A percentile compares a stretch with the other conserved stretches of the same genome.
Evolutionary conservation across 1,140 invertebrate genomes (phyloP).

Genomic region (Eueides isabella): DNA sequence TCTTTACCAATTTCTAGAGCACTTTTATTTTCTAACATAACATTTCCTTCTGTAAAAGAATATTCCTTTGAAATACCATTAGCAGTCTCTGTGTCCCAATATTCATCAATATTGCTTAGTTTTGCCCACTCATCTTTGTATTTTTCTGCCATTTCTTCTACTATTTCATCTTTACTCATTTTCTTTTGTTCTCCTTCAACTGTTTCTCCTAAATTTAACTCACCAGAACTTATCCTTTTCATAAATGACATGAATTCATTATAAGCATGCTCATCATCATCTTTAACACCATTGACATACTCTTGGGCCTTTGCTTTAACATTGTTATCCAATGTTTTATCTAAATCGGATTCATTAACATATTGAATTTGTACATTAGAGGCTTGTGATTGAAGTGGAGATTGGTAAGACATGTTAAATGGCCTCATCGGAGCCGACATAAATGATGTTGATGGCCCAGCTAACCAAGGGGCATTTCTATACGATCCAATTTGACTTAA

Average conservation of each 20-base stretch:
- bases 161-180: constrained; percentile 71
- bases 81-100: constrained; percentile 66
- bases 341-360: constrained; percentile 63
- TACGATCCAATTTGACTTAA: constrained; percentile 46
- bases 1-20: constrained; percentile 93
- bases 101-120: constrained; percentile 72
- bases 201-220: constrained; percentile 76
- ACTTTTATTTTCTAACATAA: constrained; percentile 91
- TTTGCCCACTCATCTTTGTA: constrained; percentile 80
- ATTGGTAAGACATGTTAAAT: constrained; percentile 51
- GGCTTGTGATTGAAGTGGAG: constrained; percentile 41
- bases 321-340: constrained; percentile 55
- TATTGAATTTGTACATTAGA: constrained; percentile 69
- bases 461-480: constrained; percentile 48
- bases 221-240: constrained; percentile 88
- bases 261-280: constrained; percentile 87
- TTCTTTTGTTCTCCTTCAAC: constrained; percentile 54
- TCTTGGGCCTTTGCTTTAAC: constrained; percentile 79
- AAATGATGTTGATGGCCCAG: constrained; percentile 58
- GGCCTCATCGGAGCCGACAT: constrained; percentile 51
- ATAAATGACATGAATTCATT: constrained; percentile 95
- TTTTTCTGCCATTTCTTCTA: constrained; percentile 76
- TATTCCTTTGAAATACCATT: constrained; percentile 86
- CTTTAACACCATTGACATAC: constrained; percentile 85
- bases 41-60: constrained; percentile 93